These are phyloP conservation scores for Diadophis punctatus DNA, from an alignment of 2,113 vertebrate genomes.

Conservation along the genomic window DNA sequence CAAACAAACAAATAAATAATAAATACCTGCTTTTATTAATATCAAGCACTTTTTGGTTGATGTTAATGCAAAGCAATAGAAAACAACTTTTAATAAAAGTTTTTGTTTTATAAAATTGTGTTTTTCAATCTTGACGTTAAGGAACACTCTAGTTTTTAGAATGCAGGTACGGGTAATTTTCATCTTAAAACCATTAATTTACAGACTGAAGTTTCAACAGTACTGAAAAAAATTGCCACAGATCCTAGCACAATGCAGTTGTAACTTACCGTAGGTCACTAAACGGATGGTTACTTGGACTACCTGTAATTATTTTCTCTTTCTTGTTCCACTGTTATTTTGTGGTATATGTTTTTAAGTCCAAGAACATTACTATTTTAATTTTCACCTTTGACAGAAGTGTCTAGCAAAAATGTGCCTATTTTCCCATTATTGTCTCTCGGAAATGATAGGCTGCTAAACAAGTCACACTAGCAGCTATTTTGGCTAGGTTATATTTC, in stretches of 20 bases:
- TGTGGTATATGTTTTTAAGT: background rate
- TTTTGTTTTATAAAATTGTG: background rate
- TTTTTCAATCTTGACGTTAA: background rate
- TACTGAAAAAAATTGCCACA: background rate
- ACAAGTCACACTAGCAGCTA: slow-evolving; percentile 9
- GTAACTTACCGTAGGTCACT: background rate
- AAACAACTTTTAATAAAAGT: background rate
- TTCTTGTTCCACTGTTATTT: background rate
- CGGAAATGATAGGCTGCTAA: background rate
- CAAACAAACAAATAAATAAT: too few species aligned
- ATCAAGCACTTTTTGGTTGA: background rate
- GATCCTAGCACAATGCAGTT: background rate
- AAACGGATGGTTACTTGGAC: background rate
- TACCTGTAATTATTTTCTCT: background rate
- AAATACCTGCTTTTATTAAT: background rate
- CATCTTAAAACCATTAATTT: background rate
- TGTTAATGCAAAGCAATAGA: background rate
- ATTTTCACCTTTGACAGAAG: background rate
- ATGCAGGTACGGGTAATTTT: background rate
- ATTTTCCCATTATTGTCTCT: background rate
- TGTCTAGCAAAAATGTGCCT: background rate
- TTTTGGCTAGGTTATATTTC: slow-evolving; percentile 23
- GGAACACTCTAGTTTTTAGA: background rate
- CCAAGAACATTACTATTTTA: background rate
- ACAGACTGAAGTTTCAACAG: background rate